Evolutionary conservation across 2,888 invertebrate genomes (phyloP).

Genomic region (Hemicrepidius hirtus): DNA sequence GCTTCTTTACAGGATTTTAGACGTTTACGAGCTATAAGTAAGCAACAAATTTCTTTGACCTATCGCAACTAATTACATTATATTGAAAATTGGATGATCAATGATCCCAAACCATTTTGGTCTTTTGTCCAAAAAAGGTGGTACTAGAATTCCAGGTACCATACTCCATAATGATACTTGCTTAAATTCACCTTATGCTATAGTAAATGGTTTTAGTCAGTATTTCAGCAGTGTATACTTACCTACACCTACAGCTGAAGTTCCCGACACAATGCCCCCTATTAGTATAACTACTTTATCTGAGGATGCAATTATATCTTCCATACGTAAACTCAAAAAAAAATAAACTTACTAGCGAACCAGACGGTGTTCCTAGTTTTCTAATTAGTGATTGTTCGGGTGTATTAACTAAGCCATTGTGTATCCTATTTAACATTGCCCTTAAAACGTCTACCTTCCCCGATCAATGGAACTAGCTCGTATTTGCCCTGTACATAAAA

Average conservation of each 20-base stretch:
- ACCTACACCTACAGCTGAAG: neutral
- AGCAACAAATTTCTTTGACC: neutral
- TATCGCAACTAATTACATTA: neutral
- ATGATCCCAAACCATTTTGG: constrained; percentile 18
- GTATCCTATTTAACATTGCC: constrained; percentile 31
- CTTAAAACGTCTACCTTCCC: constrained; percentile 41
- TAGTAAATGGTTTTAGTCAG: constrained; percentile 10
- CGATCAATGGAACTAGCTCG: constrained; percentile 27
- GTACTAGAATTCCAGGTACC: constrained; percentile 10
- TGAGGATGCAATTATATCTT: too few relatives aligned
- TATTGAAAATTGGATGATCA: neutral
- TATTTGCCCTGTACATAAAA: constrained; percentile 42
- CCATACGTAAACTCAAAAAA: neutral
- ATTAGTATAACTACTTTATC: too few relatives aligned
- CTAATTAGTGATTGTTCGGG: neutral
- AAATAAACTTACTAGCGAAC: neutral
- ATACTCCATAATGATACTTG: neutral
- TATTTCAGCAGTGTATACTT: neutral
- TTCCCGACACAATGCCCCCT: too few relatives aligned
- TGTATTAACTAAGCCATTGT: constrained; percentile 25
- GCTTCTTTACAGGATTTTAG: too few relatives aligned
- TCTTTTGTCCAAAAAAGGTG: constrained; percentile 13
- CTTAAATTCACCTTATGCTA: neutral
- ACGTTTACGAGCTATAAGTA: too few relatives aligned
- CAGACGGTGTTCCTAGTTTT: neutral